These are phyloP conservation scores for Lepidostoma basale DNA, from an alignment of 1,140 invertebrate genomes.

Conservation along the genomic window DNA sequence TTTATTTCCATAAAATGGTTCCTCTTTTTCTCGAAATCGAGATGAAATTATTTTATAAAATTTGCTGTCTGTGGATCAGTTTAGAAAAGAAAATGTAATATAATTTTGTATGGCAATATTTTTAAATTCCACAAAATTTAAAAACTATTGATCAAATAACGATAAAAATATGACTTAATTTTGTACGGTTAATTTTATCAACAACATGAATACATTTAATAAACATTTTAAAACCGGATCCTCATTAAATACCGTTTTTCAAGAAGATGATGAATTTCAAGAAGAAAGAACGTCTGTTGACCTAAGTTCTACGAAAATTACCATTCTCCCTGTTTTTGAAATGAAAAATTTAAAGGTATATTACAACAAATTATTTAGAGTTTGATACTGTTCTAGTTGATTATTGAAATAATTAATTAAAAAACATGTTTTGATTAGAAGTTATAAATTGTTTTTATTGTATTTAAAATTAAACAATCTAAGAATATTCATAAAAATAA, in stretches of 20 bases:
- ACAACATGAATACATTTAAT: neutral
- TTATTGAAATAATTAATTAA: no score
- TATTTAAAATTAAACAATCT: neutral
- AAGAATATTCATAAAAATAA: neutral
- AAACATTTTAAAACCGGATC: neutral
- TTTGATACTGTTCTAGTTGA: neutral
- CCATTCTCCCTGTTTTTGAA: slow-evolving; percentile 6
- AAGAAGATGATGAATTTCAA: slow-evolving; percentile 22
- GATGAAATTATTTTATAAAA: no score
- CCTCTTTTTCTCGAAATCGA: no score
- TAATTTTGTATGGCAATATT: no score
- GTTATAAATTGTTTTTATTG: neutral
- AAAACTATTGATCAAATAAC: slow-evolving; percentile 47
- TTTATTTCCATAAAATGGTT: no score
- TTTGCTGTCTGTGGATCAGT: no score
- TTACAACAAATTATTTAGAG: no score
- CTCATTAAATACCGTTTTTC: neutral
- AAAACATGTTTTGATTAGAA: neutral
- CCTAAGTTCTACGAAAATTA: slow-evolving; percentile 6
- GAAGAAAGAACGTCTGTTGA: neutral
- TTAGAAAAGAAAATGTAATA: no score
- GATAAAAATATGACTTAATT: neutral
- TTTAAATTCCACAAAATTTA: no score
- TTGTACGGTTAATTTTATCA: neutral
- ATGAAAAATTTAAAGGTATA: slow-evolving; percentile 23